Evolutionary conservation across 2,797 vertebrate genomes (phyloP).

Genomic region (Poecile montanus): DNA sequence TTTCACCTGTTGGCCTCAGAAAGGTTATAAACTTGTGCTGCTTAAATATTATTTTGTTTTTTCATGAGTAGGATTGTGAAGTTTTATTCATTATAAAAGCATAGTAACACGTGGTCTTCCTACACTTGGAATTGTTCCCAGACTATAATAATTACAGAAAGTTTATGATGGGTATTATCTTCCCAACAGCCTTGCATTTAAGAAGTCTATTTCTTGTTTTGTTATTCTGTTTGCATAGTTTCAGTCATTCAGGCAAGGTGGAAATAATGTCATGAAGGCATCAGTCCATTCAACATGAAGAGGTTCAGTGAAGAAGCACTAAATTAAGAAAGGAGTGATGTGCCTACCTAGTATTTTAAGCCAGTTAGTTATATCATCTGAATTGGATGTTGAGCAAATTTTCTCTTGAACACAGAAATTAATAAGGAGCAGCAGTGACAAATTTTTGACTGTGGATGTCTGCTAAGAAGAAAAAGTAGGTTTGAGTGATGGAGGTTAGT

Average conservation of each 20-base stretch:
- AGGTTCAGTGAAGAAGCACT: not conserved
- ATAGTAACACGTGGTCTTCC: not conserved
- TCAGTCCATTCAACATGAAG: not conserved
- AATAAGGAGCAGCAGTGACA: not conserved
- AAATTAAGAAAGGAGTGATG: not conserved
- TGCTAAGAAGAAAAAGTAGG: not conserved
- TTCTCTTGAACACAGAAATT: not conserved
- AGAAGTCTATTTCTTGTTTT: not conserved
- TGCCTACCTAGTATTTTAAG: not conserved
- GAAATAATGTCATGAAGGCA: not conserved
- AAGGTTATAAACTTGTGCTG: not conserved
- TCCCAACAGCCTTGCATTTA: not conserved
- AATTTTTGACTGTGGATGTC: not conserved
- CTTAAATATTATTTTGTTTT: not conserved
- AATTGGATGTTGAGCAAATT: not conserved
- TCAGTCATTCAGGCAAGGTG: not conserved
- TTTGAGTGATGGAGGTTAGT: not conserved
- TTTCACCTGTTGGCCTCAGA: not conserved
- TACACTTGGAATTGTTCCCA: not conserved
- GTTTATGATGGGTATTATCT: not conserved
- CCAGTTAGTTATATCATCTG: not conserved
- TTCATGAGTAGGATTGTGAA: not conserved
- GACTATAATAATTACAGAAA: not conserved
- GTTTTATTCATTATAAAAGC: not conserved
- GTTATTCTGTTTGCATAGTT: not conserved